Evolutionary conservation across 1,140 invertebrate genomes (phyloP), one percentile per base, ranked within the genome.

Genomic region (Archivesica marissinica): DNA sequence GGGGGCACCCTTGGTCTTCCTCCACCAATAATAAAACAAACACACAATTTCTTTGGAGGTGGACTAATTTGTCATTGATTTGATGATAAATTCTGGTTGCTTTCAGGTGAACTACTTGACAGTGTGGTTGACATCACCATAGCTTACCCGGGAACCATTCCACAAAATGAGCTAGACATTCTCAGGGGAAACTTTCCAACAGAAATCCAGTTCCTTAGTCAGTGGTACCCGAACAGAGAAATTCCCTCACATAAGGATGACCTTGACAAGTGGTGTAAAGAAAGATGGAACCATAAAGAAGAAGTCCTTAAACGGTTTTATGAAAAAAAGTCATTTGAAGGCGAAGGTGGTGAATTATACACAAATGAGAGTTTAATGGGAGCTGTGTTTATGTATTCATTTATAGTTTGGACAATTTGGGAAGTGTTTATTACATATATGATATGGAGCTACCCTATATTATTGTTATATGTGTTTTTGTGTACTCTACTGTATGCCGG

Each of bases 81-180:
- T 52, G 3, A n/a, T 4, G 25, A 52, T 52, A 52, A 15, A 35
- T 50, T 76, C 2, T 88, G 82, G 64, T 72, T 74, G 38, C n/a
- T 88, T 89, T 54, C 68, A 93, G 92, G 87, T 85, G 80, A 89
- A 13, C 85, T 86, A 38, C 64, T 93, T 1, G 91, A 92, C 66
- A 86, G 85, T n/a, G 44, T 93, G 20, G 85, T 91, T 35, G 92
- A 93, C 82, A 86, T 93, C 1, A 92, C 91, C 0, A 87, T 93
- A 23, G 92, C 86, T 4, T 93, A 92, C 75, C 91, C 91, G 7
- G 68, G 86, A 28, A 90, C 83, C 25, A 87, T 93, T 39, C 88
- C 91, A 2, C 91, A 92, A 59, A 88, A 86, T 74, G 92, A 93
- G 82, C 20, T 82, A 15, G 91, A 91, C 20, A 83, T 93, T 11